Evolutionary conservation across 2,888 invertebrate genomes (phyloP), one percentile per base, ranked within the genome.

Genomic region (Agonopterix alstromeriana): DNA sequence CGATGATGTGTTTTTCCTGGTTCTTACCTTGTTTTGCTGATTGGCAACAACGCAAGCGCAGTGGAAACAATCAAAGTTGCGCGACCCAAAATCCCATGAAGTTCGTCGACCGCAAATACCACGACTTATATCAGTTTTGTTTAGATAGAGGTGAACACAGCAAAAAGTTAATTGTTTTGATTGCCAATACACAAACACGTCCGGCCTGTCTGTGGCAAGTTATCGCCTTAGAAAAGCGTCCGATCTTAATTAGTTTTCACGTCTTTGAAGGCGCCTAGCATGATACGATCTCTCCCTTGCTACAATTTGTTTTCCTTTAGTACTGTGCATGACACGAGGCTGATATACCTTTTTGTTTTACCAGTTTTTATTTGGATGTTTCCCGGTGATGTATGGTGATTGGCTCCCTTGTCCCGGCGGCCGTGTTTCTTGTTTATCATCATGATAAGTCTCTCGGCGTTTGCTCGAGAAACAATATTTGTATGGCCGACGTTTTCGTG

Each of bases 191-290:
- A 83, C 77, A 81, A 80, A 82, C 77, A 80, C 73, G 78, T 75
- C 77, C 72, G 75, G 67, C 66, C 79, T 73, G 81, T 80, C 81
- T 72, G 73, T 59, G 63, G 70, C 73, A 70, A 84, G 78, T 85
- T 88, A 88, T 88, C 88, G 83, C 76, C 74, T 70, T 79, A 83
- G 87, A 82, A 86, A 86, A 87, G 80, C 83, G 73, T 70, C 77
- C 80, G 86, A 88, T 88, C 88, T 87, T 88, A 88, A 88, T 88
- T 88, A 88, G 84, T 86, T 88, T 85, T 87, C 84, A 85, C 83
- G 77, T 85, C 79, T 85, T 82, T 80, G 75, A 84, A 82, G 84
- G 82, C 83, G 84, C 81, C 86, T 87, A 80, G 80, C 58, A 63
- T 69, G 88, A 88, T 88, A 87, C 72, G 67, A 88, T 88, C 87